A percentile compares a stretch with the other conserved stretches of the same genome.
Evolutionary conservation across 2,113 vertebrate species (phyloP).

Genomic region (cat (Felis catus)): F.catus_Fca126_mat1.0 CM031420.1:11335501-11336000

Average conservation of each 20-base stretch:
- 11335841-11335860: background rate
- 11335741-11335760: background rate
- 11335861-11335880: background rate
- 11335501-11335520: background rate
- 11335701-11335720: background rate
- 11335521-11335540: background rate
- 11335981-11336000: background rate
- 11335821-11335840: background rate
- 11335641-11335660: background rate
- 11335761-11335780: background rate
- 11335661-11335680: background rate
- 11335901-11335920: background rate
- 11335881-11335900: background rate
- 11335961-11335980: background rate
- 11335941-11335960: background rate
- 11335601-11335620: background rate
- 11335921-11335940: background rate
- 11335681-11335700: background rate
- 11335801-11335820: background rate
- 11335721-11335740: background rate
- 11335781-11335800: background rate
- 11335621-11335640: background rate
- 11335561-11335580: background rate
- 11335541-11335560: background rate
- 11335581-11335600: background rate